Base-by-base conservation (phyloP, 2,113 vertebrate species). In the Cebidichthys violaceus region DNA sequence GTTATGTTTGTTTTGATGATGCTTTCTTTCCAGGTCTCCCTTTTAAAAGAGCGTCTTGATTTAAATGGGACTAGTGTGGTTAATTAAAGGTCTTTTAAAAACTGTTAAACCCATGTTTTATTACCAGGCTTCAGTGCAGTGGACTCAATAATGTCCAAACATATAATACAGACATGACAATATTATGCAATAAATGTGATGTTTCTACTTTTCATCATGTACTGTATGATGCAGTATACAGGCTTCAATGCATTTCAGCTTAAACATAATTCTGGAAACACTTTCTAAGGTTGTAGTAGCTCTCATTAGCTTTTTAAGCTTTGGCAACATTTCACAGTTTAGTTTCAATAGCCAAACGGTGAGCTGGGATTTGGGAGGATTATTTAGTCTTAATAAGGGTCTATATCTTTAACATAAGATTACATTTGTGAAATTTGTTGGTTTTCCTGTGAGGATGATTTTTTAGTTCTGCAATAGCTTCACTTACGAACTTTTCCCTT, bases 71-170 rank as follows among this genome's bases (percentile, higher is more conserved):
- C 18, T 10, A 31, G 31, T 67, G 18, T 47, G 18, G 47, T 70
- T 74, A 75, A 75, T 75, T 65, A 70, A 77, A 73, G 67, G 41
- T 54, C 4, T 74, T 75, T 9, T 62, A 8, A 57, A 64, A 74
- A 24, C 11, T 22, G 31, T 59, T 20, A 29, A 69, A 47, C 17
- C 11, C 2, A 6, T 41, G 45, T 59, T 67, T 79, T 62, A 72
- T 52, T 79, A 79, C 45, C 65, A 76, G 75, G 61, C 57, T 69
- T 77, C 78, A 81, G n/a, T 69, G 83, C 67, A 69, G 60, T 88
- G 86, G 86, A 82, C 77, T 81, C 59, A 71, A 66, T 84, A 70
- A 65, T 75, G 55, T 72, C 67, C 75, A 81, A 41, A 84, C 54
- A 52, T n/a, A 64, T 82, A 85, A 82, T 72, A 70, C 29, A 60